phyloP scores from a whole-genome alignment of 2,797 vertebrate genomes.

The Eleutherodactylus coqui region DNA sequence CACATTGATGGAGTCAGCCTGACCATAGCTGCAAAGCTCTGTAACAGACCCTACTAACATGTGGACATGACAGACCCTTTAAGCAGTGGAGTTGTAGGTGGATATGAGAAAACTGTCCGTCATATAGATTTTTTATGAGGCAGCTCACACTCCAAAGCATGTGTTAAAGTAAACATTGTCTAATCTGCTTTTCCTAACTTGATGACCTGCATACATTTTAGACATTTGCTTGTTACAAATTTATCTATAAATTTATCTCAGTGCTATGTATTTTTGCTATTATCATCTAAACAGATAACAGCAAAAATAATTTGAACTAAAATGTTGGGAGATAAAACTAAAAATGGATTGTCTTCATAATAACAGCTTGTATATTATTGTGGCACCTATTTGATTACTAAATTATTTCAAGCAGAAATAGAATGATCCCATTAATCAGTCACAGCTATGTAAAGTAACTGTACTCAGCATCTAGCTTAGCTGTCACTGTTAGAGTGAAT shows the following conservation, averaged over 20 bases:
- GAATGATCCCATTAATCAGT: conserved; percentile 13
- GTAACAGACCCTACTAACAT: too few relatives aligned
- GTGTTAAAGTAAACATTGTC: neutral
- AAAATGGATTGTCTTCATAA: neutral
- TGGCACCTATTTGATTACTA: neutral
- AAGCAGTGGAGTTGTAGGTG: neutral
- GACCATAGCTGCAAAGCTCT: too few relatives aligned
- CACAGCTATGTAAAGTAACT: neutral
- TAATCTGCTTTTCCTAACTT: neutral
- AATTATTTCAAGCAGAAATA: neutral
- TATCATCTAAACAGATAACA: neutral
- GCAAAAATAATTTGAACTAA: neutral
- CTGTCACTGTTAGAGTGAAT: neutral
- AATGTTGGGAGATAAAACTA: neutral
- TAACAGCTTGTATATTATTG: neutral
- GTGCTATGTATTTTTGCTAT: neutral
- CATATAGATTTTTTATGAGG: neutral
- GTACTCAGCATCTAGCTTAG: neutral
- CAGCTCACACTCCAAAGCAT: neutral
- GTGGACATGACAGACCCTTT: too few relatives aligned
- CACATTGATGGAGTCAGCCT: too few relatives aligned
- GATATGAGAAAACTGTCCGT: neutral
- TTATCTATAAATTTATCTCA: neutral
- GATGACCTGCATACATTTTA: neutral
- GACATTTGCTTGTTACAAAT: neutral